phyloP scores from a whole-genome alignment of 1,140 invertebrate genomes.

The Hycleus phaleratus region DNA sequence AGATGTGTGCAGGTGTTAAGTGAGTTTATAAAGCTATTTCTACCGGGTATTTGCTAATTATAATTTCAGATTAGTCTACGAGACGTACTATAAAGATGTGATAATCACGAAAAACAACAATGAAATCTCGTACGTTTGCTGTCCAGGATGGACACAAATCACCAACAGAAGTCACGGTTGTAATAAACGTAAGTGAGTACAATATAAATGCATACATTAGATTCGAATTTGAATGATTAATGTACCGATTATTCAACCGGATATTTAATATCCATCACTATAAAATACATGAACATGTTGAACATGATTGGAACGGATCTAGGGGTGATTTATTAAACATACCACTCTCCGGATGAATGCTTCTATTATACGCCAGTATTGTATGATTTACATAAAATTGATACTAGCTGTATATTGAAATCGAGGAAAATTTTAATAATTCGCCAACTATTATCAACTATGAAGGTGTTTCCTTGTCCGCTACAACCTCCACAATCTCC shows the following conservation, averaged over 20 bases:
- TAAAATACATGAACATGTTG: not conserved
- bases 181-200: constrained; percentile 52
- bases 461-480: too few relatives aligned
- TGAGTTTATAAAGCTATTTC: constrained; percentile 21
- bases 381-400: too few relatives aligned
- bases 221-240: too few relatives aligned
- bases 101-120: constrained; percentile 43
- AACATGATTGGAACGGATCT: not conserved
- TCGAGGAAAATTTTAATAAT: too few relatives aligned
- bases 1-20: constrained; percentile 45
- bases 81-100: constrained; percentile 45
- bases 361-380: too few relatives aligned
- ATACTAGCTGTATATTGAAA: too few relatives aligned
- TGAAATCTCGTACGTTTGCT: constrained; percentile 47
- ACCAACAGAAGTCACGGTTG: constrained; percentile 49
- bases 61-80: constrained; percentile 44
- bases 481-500: too few relatives aligned
- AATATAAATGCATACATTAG: too few relatives aligned
- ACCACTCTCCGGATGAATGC: too few relatives aligned
- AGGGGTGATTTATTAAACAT: not conserved
- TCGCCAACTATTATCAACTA: too few relatives aligned
- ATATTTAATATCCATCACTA: too few relatives aligned
- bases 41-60: constrained; percentile 13
- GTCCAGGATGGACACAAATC: constrained; percentile 54
- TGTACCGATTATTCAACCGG: too few relatives aligned